Conservation (phyloP, 2,888 invertebrate species). For the Thysanoteuthis rhombus region DNA sequence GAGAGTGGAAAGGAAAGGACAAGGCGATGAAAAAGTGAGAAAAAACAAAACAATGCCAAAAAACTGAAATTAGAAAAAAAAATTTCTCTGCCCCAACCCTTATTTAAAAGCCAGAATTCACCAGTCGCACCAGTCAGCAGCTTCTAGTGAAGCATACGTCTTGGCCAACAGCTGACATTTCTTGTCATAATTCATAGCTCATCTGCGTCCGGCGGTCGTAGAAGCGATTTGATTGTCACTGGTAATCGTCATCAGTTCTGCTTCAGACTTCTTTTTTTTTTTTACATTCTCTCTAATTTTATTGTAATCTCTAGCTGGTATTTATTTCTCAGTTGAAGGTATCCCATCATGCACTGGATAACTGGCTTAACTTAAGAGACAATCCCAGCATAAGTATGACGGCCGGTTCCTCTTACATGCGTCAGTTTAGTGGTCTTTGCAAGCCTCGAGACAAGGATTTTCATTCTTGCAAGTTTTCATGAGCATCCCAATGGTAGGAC, state of each 20-base stretch:
- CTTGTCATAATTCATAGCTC: not conserved
- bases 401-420: no score
- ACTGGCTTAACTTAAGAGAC: no score
- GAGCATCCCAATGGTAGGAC: no score
- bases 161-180: not conserved
- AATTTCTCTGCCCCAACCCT: no score
- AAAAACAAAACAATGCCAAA: not conserved
- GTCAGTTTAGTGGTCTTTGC: no score
- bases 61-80: not conserved
- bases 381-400: no score
- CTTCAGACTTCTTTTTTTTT: not conserved
- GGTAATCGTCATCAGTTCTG: not conserved
- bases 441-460: no score
- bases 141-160: not conserved
- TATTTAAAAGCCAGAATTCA: no score
- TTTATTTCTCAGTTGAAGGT: not conserved
- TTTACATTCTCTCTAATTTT: not conserved
- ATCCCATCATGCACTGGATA: not conserved
- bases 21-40: not conserved
- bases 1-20: not conserved
- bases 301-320: not conserved
- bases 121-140: not conserved
- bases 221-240: not conserved
- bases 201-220: not conserved
- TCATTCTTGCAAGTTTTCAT: no score